Conservation (phyloP, 1,140 invertebrate species). For the Lanistes nyassanus region DNA sequence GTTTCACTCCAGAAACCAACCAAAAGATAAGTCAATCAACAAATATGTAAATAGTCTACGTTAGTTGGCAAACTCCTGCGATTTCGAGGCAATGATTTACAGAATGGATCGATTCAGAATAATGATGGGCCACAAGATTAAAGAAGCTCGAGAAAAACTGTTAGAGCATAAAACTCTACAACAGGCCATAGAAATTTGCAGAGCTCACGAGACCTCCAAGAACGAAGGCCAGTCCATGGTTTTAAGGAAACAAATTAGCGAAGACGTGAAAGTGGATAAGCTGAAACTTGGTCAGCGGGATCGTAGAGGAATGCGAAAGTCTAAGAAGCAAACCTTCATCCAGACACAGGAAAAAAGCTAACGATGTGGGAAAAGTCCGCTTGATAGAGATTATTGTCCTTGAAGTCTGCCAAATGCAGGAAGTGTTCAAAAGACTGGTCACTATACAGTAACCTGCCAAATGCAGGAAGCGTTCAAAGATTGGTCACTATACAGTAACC, state of each 20-base stretch:
- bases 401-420: not conserved
- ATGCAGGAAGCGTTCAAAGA: too few relatives aligned
- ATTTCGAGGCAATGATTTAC: slow-evolving; percentile 1
- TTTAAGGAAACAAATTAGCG: not conserved
- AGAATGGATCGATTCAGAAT: slow-evolving; percentile 10
- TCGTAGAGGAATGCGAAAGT: too few relatives aligned
- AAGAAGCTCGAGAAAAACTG: slow-evolving; percentile 16
- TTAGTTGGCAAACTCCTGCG: slow-evolving; percentile 6
- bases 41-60: not conserved
- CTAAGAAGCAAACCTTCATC: not conserved
- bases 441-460: too few relatives aligned
- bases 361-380: slow-evolving; percentile 9
- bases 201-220: not conserved
- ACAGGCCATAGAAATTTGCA: slow-evolving; percentile 5
- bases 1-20: slow-evolving; percentile 19
- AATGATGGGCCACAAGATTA: slow-evolving; percentile 7
- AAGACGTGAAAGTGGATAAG: not conserved
- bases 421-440: too few relatives aligned
- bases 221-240: not conserved
- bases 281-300: too few relatives aligned
- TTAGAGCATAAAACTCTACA: slow-evolving; percentile 1
- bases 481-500: too few relatives aligned
- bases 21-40: slow-evolving; percentile 11
- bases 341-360: not conserved
- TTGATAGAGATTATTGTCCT: slow-evolving; percentile 4